phyloP scores from a whole-genome alignment of 2,113 vertebrate genomes.

The Panurus biarmicus region DNA sequence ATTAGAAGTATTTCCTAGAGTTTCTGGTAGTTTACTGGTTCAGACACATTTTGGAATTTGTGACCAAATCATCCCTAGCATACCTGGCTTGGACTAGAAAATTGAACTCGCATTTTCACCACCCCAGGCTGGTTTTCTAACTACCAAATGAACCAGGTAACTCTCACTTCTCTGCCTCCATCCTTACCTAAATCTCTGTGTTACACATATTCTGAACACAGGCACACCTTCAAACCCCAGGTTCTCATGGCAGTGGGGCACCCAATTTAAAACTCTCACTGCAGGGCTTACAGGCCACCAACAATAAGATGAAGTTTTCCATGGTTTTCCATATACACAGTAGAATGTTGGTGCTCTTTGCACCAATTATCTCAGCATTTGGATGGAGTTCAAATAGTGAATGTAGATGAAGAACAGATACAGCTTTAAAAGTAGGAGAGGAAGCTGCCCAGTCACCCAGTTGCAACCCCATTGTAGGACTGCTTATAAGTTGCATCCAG shows the following conservation, averaged over 20 bases:
- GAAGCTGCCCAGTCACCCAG: background rate
- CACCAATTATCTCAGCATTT: background rate
- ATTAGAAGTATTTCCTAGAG: background rate
- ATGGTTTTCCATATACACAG: background rate
- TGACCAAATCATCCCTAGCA: background rate
- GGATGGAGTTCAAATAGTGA: background rate
- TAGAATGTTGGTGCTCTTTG: background rate
- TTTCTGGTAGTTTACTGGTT: background rate
- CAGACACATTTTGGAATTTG: background rate
- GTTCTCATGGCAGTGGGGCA: background rate
- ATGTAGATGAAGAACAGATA: background rate
- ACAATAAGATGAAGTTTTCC: background rate
- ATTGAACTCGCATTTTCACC: background rate
- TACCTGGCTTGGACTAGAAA: background rate
- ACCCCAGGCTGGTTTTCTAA: background rate
- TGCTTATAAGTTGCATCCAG: background rate
- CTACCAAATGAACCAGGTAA: background rate
- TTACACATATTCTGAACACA: background rate
- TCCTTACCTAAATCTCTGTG: background rate
- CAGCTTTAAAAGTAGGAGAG: background rate
- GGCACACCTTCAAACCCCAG: background rate
- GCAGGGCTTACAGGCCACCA: background rate
- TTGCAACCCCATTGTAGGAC: background rate
- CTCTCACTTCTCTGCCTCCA: background rate
- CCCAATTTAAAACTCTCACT: background rate